Base-by-base conservation (phyloP, 2,113 vertebrate genomes). In the Empidonax traillii region DNA sequence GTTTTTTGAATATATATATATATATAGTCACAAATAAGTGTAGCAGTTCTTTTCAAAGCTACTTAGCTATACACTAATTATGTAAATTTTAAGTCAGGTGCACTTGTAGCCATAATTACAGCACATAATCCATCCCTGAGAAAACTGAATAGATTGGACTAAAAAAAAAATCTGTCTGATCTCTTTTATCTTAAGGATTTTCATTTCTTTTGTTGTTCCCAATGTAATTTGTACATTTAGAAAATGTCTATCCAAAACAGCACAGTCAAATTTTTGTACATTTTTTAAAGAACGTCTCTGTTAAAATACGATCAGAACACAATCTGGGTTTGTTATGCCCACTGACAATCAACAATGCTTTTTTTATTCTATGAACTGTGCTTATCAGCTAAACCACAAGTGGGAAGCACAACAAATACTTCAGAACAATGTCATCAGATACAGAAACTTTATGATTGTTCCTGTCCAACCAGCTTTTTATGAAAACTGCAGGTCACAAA, bases 351-450 rank as follows among this genome's bases (percentile, higher is more conserved):
- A 83, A 92, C 89, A 95, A 93, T 80, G 73, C 28, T 55, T 89
- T 94, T 95, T 92, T 91, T 94, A 81, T 94, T 94, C 85, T 63
- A 88, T 93, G 46, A 80, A 90, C 75, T 90, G 51, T 47, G 67
- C 87, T 96, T 95, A 95, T 96, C 94, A 94, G 87, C 92, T 93
- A 83, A 94, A 85, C 74, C 81, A 82, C 85, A 96, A 97, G 92
- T 93, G 92, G 89, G 89, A 95, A 93, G 94, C 58, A 83, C 59
- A 95, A 85, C 84, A 93, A 96, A 94, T 85, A 65, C 67, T 91
- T 91, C 67, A 91, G 87, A 96, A 80, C 91, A 96, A 91, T 92
- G 51, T 27, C 85, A 94, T 87, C 89, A 92, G 81, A 96, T 89
- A 93, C 33, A 93, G 71, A 96, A 95, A 93, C 59, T 83, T 96